These are phyloP conservation scores for Anthopleura sola DNA, from an alignment of 64 coral and sea anemone genomes.

Conservation along the genomic window DNA sequence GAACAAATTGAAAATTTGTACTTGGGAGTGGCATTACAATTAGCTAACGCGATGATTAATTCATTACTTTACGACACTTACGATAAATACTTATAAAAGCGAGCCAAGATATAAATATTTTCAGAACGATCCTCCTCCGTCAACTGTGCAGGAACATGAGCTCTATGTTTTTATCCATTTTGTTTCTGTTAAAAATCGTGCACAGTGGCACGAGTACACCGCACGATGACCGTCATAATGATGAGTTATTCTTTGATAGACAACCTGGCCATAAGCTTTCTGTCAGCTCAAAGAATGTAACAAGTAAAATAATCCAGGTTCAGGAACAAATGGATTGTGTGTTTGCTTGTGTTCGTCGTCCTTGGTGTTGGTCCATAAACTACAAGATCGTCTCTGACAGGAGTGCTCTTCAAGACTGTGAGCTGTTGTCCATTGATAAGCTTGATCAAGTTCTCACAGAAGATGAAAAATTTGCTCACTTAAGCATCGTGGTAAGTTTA, in stretches of 20 bases:
- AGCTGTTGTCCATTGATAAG: neutral
- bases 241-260: neutral
- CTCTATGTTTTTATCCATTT: neutral
- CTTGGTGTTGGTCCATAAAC: neutral
- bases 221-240: neutral
- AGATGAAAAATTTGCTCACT: neutral
- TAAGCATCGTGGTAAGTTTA: neutral
- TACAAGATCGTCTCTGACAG: neutral
- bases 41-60: no score
- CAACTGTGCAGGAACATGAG: neutral
- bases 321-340: neutral
- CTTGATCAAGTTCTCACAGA: neutral
- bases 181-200: neutral
- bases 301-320: neutral
- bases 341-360: neutral
- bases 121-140: no score
- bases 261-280: neutral
- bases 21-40: no score
- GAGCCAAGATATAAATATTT: no score
- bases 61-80: no score
- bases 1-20: no score
- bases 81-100: no score
- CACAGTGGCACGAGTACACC: neutral
- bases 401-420: neutral
- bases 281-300: neutral